These are phyloP conservation scores for Nautilus pompilius DNA, from an alignment of 1,140 invertebrate genomes.

Conservation along the genomic window DNA sequence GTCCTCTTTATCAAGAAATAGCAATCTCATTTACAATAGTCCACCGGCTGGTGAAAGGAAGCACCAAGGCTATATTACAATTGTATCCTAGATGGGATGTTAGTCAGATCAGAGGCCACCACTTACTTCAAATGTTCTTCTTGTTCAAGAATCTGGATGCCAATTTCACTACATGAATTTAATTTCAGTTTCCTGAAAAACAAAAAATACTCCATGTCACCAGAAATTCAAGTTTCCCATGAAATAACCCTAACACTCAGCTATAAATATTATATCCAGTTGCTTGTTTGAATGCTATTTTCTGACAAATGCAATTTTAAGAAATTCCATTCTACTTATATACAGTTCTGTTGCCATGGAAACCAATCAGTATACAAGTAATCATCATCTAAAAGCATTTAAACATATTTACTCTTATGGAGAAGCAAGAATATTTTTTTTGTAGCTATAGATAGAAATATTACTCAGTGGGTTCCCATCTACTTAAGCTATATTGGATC, in stretches of 20 bases:
- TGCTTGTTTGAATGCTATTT: neutral
- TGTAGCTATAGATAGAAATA: too few species aligned
- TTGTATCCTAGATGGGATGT: neutral
- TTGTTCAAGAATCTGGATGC: conserved; percentile 34
- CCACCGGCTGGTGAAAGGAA: too few species aligned
- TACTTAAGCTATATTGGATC: too few species aligned
- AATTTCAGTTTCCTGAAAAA: conserved; percentile 31
- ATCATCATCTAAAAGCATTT: too few species aligned
- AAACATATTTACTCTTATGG: too few species aligned
- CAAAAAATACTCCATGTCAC: neutral
- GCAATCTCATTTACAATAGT: neutral
- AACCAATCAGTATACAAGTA: neutral
- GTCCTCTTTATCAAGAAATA: neutral
- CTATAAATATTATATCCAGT: neutral
- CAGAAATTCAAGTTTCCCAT: neutral
- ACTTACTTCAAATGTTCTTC: conserved; percentile 41
- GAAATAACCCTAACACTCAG: neutral
- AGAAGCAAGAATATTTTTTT: too few species aligned
- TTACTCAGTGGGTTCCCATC: too few species aligned
- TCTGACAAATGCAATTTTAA: neutral
- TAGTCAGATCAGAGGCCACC: too few species aligned
- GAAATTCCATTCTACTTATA: too few species aligned
- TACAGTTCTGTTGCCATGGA: neutral
- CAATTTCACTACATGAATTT: conserved; percentile 25
- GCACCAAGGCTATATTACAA: too few species aligned